Conservation (phyloP, 1,140 invertebrate species). For the Dendrolimus kikuchii region DNA sequence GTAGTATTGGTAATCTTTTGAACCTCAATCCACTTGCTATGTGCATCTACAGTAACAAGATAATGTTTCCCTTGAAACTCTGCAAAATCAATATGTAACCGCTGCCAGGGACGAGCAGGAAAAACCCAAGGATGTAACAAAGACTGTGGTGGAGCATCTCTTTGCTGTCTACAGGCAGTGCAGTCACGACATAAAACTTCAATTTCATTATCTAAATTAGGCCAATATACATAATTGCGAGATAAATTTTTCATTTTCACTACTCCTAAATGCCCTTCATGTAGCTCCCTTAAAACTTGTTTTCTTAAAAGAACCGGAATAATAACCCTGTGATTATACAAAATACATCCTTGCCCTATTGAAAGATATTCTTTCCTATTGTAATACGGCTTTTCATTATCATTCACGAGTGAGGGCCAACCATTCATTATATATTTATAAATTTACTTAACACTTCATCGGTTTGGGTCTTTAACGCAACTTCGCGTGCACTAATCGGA, state of each 20-base stretch:
- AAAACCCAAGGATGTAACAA: too few species aligned
- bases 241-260: constrained; percentile 1
- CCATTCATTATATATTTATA: neutral
- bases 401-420: constrained; percentile 2
- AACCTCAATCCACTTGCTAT: too few species aligned
- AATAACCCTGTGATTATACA: neutral
- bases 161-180: too few species aligned
- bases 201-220: too few species aligned
- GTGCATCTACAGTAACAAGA: too few species aligned
- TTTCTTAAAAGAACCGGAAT: neutral
- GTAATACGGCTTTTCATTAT: constrained; percentile 2
- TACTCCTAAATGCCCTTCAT: constrained; percentile 3
- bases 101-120: too few species aligned
- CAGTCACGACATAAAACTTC: too few species aligned
- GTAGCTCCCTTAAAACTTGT: neutral
- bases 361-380: constrained; percentile 1
- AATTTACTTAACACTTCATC: constrained; percentile 1
- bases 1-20: too few species aligned
- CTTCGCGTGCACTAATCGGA: neutral
- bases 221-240: constrained; percentile 1
- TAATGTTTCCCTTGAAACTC: too few species aligned
- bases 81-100: too few species aligned
- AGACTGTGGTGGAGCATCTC: too few species aligned
- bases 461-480: too few species aligned
- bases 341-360: constrained; percentile 2